Conservation (phyloP, 2,797 vertebrate species). For the Acrocephalus scirpaceus region DNA sequence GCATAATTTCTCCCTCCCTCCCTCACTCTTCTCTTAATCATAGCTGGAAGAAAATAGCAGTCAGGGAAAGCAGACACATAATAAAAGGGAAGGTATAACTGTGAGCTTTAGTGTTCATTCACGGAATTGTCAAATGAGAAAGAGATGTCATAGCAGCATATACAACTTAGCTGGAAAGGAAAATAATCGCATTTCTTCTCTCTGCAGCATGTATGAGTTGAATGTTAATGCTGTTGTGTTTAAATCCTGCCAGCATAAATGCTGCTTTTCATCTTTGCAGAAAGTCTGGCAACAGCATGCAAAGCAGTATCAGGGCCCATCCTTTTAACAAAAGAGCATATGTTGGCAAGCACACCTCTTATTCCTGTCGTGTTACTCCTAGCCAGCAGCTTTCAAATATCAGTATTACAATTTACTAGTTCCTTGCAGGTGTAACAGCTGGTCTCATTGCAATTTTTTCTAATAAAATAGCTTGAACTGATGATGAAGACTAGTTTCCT, state of each 20-base stretch:
- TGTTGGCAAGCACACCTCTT: conserved; percentile 13
- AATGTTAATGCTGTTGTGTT: conserved; percentile 29
- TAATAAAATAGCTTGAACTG: conserved; percentile 29
- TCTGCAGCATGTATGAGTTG: conserved; percentile 14
- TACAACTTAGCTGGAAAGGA: background rate
- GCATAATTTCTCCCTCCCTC: background rate
- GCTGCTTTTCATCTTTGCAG: conserved; percentile 51
- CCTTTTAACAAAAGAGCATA: conserved; percentile 45
- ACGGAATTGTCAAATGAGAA: background rate
- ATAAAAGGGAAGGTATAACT: background rate
- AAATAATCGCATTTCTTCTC: conserved; percentile 30
- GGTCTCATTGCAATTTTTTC: background rate
- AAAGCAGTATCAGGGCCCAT: conserved; percentile 32
- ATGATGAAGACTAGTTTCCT: conserved; percentile 2
- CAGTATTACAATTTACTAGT: background rate
- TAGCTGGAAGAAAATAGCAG: conserved; percentile 31
- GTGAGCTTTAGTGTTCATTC: conserved; percentile 2
- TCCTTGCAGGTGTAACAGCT: conserved; percentile 46
- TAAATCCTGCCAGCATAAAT: conserved; percentile 50
- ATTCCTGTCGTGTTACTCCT: background rate
- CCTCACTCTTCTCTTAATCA: background rate
- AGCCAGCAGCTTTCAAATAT: conserved; percentile 33
- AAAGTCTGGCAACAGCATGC: conserved; percentile 31
- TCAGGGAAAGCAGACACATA: conserved; percentile 9
- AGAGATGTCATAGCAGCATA: conserved; percentile 27